Conservation (phyloP, 2,888 invertebrate species). For the Morpho deidamia region DNA sequence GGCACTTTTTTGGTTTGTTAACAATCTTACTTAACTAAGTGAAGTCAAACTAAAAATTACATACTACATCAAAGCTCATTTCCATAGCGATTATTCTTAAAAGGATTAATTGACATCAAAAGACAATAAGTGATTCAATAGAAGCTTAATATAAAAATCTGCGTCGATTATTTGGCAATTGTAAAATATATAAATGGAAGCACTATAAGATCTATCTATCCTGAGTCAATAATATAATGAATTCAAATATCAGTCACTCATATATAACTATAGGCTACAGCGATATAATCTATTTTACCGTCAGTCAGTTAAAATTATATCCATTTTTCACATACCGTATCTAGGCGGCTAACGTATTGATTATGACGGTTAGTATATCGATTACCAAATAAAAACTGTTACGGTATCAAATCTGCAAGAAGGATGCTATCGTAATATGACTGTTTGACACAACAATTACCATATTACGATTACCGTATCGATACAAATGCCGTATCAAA, state of each 20-base stretch:
- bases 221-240: constrained; percentile 1
- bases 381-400: too few species aligned
- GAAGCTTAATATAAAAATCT: constrained; percentile 29
- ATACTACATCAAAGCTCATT: constrained; percentile 26
- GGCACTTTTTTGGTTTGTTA: constrained; percentile 30
- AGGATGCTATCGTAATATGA: too few species aligned
- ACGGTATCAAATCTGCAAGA: too few species aligned
- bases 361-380: too few species aligned
- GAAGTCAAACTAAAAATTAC: constrained; percentile 16
- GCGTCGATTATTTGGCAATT: constrained; percentile 47
- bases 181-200: constrained; percentile 49
- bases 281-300: too few species aligned
- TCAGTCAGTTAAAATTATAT: too few species aligned
- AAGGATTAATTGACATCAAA: constrained; percentile 23
- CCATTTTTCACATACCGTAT: not conserved
- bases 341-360: too few species aligned
- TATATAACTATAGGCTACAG: too few species aligned
- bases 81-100: constrained; percentile 24
- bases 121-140: constrained; percentile 29
- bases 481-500: constrained; percentile 1
- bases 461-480: not conserved
- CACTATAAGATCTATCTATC: constrained; percentile 39
- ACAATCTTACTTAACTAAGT: constrained; percentile 9
- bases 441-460: not conserved
- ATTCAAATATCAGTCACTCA: not conserved